Base-by-base conservation (phyloP, 1,140 invertebrate genomes). In the Cephus cinctus region DNA sequence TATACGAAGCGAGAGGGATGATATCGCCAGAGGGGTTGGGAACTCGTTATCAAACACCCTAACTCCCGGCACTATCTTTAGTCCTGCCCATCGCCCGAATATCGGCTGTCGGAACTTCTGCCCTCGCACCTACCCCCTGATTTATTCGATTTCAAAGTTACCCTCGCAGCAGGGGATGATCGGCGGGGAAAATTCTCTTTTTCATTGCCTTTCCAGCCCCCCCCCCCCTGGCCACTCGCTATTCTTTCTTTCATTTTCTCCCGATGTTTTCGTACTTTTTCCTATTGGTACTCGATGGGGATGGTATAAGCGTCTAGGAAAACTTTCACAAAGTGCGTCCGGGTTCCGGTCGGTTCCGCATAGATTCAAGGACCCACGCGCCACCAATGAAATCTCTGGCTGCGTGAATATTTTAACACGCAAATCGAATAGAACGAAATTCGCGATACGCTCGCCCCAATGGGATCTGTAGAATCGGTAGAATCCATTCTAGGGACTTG, bases 101-200 rank as follows among this genome's bases (percentile, higher is more conserved):
- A 61, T 61, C 52, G 50, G 23, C 40, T 27, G 22, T 27, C 30
- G 36, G 31, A 56, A 49, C 43, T 57, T 50, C 27, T 31, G 9
- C 20, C 18, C 19, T 39, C 20, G 30, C 42, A 53, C 44, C 57
- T 56, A 43, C 54, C 47, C 47, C n/a, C 32, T 39, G 53, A 54
- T 57, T 51, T 42, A 35, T 54, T 56, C 46, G 40, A 61, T 61
- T 57, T 35, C 23, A 56, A 60, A 60, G 49, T 59, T 60, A 53
- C 30, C 47, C 27, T 9, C 46, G 25, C 52, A 64, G 53, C 54
- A 51, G 47, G 41, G 38, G 58, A 51, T 46, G 57, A 51, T 55
- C 52, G 50, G 51, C 43, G 50, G 50, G 50, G 48, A 56, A 54
- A 51, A 48, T 11, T 31, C 14, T 39, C 36, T 5, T 18, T 20